Conservation (phyloP, 1,140 invertebrate species). For the Formica exsecta region DNA sequence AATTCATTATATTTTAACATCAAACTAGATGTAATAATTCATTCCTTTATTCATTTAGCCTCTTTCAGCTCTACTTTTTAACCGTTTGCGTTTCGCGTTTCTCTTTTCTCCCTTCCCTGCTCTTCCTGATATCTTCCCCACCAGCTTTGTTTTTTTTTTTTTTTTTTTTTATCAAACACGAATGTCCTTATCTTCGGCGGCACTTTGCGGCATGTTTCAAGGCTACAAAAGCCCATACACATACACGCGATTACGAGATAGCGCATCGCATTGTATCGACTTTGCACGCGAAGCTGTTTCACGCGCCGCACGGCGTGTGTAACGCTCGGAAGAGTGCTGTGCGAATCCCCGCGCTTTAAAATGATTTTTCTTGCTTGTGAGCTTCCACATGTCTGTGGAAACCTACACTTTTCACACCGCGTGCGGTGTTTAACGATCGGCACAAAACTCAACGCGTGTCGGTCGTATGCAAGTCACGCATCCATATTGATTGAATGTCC, state of each 20-base stretch:
- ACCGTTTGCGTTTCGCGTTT: background rate
- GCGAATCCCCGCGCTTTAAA: constrained; percentile 30
- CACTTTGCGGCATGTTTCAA: constrained; percentile 52
- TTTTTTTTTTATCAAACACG: too few relatives aligned
- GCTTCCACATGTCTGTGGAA: constrained; percentile 46
- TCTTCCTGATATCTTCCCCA: background rate
- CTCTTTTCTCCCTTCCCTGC: background rate
- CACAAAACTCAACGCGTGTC: constrained; percentile 52
- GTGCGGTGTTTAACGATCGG: constrained; percentile 52
- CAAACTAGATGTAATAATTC: background rate
- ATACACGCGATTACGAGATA: constrained; percentile 84
- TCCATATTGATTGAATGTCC: constrained; percentile 54
- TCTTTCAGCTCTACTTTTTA: background rate
- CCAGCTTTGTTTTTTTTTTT: constrained; percentile 1
- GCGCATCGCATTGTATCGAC: constrained; percentile 75
- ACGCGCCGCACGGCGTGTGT: constrained; percentile 15
- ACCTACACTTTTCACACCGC: constrained; percentile 48
- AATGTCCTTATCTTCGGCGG: constrained; percentile 80
- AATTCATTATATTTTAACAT: background rate
- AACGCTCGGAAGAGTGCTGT: constrained; percentile 38
- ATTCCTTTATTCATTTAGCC: background rate
- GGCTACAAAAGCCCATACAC: constrained; percentile 80
- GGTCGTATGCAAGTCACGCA: constrained; percentile 41
- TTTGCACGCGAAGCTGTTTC: constrained; percentile 78
- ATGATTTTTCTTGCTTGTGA: constrained; percentile 42